These are phyloP conservation scores for Anabas testudineus DNA, from an alignment of 2,797 vertebrate species.

Conservation along the genomic window DNA sequence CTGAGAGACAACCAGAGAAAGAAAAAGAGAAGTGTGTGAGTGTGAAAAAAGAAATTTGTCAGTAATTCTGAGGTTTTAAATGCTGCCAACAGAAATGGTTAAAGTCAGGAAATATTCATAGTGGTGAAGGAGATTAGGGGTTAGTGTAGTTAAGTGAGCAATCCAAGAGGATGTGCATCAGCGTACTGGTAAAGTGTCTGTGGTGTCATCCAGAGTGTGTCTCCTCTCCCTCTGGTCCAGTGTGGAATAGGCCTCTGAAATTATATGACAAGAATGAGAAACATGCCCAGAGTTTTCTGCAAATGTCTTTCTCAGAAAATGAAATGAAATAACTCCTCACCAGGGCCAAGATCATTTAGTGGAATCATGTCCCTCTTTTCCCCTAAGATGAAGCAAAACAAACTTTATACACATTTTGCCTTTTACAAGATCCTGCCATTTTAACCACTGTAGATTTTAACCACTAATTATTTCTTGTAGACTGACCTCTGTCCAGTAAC, in stretches of 20 bases:
- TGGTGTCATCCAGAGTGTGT: constrained; percentile 92
- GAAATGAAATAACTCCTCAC: constrained; percentile 70
- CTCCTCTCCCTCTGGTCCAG: constrained; percentile 93
- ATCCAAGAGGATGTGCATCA: constrained; percentile 2
- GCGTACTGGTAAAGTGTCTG: constrained; percentile 91
- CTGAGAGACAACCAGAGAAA: constrained; percentile 81
- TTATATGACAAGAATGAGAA: not conserved
- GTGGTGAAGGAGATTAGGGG: constrained; percentile 71
- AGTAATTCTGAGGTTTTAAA: constrained; percentile 73
- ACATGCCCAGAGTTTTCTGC: not conserved
- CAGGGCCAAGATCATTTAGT: constrained; percentile 93
- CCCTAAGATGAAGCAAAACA: constrained; percentile 74
- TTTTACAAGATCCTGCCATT: not conserved
- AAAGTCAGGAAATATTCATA: constrained; percentile 53
- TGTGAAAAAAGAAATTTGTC: constrained; percentile 81
- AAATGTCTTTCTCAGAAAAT: not conserved
- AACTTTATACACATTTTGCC: not conserved
- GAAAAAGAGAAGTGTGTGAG: constrained; percentile 77
- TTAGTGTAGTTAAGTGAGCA: constrained; percentile 46
- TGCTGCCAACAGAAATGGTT: constrained; percentile 38
- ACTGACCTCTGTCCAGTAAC: constrained; percentile 92
- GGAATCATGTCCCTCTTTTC: constrained; percentile 95
- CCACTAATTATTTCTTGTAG: not conserved
- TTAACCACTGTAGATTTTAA: not conserved
- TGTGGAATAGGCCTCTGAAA: constrained; percentile 88